A percentile compares a stretch with the other conserved stretches of the same genome.
phyloP scores from a whole-genome alignment of 2,888 invertebrate species.

The Tipula lateralis region DNA sequence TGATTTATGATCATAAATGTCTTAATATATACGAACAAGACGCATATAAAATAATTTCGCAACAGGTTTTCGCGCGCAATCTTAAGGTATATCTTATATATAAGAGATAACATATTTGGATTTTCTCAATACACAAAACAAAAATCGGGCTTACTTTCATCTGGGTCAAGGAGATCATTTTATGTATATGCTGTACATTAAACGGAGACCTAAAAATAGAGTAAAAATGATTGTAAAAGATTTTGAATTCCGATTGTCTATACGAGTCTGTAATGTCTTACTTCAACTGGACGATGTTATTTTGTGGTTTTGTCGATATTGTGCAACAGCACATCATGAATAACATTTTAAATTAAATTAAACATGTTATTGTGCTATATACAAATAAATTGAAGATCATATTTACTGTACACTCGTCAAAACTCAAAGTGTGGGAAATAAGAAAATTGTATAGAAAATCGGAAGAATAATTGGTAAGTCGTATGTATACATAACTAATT shows the following conservation, averaged over 20 bases:
- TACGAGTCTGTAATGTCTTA: too few relatives aligned
- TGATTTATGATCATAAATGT: not conserved
- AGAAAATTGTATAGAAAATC: too few relatives aligned
- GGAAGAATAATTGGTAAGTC: too few relatives aligned
- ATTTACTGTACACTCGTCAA: too few relatives aligned
- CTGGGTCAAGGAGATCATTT: constrained; percentile 12
- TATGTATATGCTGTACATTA: not conserved
- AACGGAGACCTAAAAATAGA: not conserved
- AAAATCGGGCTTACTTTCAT: not conserved
- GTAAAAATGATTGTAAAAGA: not conserved
- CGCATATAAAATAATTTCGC: not conserved
- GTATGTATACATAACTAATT: too few relatives aligned
- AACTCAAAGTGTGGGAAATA: not conserved
- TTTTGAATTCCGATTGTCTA: not conserved
- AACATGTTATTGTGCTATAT: not conserved
- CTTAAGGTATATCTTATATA: not conserved
- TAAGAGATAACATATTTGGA: not conserved
- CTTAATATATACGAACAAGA: not conserved
- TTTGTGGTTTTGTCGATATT: not conserved
- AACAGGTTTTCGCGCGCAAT: not conserved
- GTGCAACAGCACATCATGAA: not conserved
- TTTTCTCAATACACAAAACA: not conserved
- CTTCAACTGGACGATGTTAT: not conserved
- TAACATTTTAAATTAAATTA: not conserved
- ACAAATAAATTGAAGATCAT: not conserved